Conservation (phyloP, 2,888 invertebrate genomes). For the Drosophila mercatorum region DNA sequence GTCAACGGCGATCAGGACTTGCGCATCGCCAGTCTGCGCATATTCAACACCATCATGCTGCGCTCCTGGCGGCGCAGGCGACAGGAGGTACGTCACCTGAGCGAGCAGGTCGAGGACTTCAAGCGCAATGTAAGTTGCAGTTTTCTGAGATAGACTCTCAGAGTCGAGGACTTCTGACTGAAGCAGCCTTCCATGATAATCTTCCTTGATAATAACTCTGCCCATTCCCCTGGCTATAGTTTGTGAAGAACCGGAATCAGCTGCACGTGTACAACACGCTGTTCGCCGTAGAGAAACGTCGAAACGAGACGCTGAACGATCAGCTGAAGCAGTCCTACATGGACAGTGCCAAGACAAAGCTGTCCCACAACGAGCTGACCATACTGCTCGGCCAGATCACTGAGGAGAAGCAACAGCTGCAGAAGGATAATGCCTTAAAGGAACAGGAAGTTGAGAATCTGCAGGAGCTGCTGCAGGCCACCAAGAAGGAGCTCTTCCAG, state of each 20-base stretch:
- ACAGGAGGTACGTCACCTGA: constrained; percentile 80
- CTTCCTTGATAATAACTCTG: background rate
- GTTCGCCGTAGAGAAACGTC: constrained; percentile 82
- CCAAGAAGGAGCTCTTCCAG: constrained; percentile 75
- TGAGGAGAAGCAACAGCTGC: constrained; percentile 66
- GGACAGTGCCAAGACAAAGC: constrained; percentile 72
- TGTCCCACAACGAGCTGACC: constrained; percentile 63
- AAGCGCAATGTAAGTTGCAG: constrained; percentile 70
- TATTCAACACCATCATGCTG: constrained; percentile 83
- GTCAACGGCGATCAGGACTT: constrained; percentile 61
- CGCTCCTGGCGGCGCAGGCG: constrained; percentile 83
- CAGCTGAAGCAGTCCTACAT: constrained; percentile 72
- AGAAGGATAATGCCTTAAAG: constrained; percentile 49
- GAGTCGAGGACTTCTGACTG: no score
- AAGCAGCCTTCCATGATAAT: no score
- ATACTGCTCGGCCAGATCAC: constrained; percentile 57
- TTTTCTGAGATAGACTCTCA: no score
- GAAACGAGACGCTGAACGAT: constrained; percentile 77
- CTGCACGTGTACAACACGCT: constrained; percentile 82
- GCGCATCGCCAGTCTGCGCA: constrained; percentile 79
- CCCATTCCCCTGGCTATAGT: constrained; percentile 46
- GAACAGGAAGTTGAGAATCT: constrained; percentile 72
- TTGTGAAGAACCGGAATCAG: constrained; percentile 82
- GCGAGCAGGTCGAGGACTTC: constrained; percentile 73
- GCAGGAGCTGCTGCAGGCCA: constrained; percentile 64